A percentile compares a stretch with the other conserved stretches of the same genome.
These are phyloP conservation scores for Odocoileus hemionus DNA, from an alignment of 2,113 vertebrate species.

Conservation along the genomic window DNA sequence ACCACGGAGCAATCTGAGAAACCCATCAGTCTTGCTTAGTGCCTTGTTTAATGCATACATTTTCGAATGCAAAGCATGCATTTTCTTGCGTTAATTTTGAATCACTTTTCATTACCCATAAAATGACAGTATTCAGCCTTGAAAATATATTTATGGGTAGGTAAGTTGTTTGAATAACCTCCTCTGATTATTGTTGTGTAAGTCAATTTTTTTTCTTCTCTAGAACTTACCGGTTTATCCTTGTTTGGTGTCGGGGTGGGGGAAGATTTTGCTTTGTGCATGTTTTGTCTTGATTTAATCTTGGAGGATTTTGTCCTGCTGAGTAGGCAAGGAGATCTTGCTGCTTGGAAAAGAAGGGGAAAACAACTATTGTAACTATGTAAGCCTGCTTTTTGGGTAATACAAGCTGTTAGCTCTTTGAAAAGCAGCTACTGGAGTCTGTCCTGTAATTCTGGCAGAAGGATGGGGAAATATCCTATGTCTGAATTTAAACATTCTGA, in stretches of 20 bases:
- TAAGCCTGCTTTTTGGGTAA: not conserved
- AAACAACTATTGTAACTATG: not conserved
- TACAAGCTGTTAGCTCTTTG: not conserved
- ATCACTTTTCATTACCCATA: not conserved
- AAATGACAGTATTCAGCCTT: not conserved
- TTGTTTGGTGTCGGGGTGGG: not conserved
- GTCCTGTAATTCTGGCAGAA: not conserved
- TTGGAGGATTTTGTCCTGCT: conserved; percentile 13
- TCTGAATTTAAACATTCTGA: not conserved
- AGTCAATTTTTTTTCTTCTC: not conserved
- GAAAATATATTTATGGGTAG: not conserved
- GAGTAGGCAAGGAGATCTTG: not conserved
- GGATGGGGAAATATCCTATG: not conserved
- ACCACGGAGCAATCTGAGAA: not conserved
- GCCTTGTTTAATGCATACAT: not conserved
- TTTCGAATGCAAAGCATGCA: not conserved
- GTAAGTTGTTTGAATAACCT: not conserved
- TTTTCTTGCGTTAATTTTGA: not conserved
- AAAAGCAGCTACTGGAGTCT: conserved; percentile 4
- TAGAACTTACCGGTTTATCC: not conserved
- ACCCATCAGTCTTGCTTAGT: not conserved
- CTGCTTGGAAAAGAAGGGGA: not conserved
- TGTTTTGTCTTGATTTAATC: conserved; percentile 3
- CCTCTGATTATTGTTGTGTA: not conserved
- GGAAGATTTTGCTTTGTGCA: not conserved